Evolutionary conservation across 2,888 invertebrate species (phyloP), one percentile per base, ranked within the genome.

Genomic region (Serrognathus titanus): DNA sequence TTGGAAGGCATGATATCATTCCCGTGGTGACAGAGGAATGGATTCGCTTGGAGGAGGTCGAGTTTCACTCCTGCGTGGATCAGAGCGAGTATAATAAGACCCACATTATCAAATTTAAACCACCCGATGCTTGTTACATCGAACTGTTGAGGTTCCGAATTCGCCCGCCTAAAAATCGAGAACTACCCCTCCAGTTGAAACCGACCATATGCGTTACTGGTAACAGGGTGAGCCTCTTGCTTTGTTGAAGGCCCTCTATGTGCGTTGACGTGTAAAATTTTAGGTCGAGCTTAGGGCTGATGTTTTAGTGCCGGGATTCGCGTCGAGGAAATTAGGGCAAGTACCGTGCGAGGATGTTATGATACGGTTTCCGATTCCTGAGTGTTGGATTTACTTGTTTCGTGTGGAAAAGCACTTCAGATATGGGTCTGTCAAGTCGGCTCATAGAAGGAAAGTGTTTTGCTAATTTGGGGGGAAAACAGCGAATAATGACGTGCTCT

Each of bases 311-410:
- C 97, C 98, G 1, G 97, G 97, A 38, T 98, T 97, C 78, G 93
- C 96, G 52, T 96, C 96, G 55, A 87, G 97, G 68, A 94, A 95
- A 79, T 83, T 96, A 63, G 95, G 97, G 0, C 97, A 97, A 79
- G 90, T 94, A 67, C 97, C 97, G 35, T 97, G 97, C 79, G 96
- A 97, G 80, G 97, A 99, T 79, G 97, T 99, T 35, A 89, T 92
- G 77, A 90, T 99, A 54, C 84, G 94, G 53, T 93, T 99, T 78
- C 98, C 98, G 10, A 94, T 99, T 70, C 99, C 99, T 13, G 98
- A 99, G 79, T 93, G 94, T 74, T 99, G 99, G 99, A 97, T 99
- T 72, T 99, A 99, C 79, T 82, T 98, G 72, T 99, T 99, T 81
- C 86, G 99, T 60, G 96, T 97, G 45, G 99, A 99, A 79, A 97